Percentiles rank a stretch among this genome's conserved stretches.
phyloP scores from a whole-genome alignment of 2,797 vertebrate genomes.

The Streptopelia turtur region DNA sequence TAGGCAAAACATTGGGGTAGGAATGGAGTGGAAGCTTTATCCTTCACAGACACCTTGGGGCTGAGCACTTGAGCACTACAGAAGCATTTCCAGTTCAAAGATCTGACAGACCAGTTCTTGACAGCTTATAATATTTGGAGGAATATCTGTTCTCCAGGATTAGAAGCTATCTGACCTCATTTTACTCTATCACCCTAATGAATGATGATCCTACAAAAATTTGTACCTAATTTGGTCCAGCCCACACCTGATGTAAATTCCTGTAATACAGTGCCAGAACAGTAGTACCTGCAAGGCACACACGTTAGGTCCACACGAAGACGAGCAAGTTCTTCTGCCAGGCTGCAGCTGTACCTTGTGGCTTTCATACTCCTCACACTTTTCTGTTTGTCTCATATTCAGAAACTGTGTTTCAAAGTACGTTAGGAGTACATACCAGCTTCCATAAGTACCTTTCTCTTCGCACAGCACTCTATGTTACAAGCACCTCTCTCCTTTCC shows the following conservation, averaged over 20 bases:
- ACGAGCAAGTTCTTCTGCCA: neutral
- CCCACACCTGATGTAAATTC: neutral
- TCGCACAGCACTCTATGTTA: neutral
- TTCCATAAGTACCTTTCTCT: neutral
- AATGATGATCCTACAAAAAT: neutral
- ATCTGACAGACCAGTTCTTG: neutral
- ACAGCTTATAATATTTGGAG: neutral
- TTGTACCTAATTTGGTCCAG: neutral
- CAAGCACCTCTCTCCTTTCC: neutral
- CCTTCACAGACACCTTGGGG: neutral
- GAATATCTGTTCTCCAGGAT: neutral
- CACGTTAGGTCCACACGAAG: neutral
- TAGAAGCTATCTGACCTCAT: neutral
- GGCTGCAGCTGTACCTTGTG: neutral
- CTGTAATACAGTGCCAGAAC: neutral
- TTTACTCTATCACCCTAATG: neutral
- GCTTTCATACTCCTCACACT: neutral
- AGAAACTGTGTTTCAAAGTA: neutral
- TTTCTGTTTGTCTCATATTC: neutral
- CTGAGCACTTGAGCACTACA: neutral
- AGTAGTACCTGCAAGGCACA: neutral
- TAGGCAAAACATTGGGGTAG: neutral
- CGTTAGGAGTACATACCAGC: neutral
- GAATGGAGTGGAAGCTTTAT: neutral
- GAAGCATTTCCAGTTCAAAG: slow-evolving; percentile 19